A percentile compares a stretch with the other conserved stretches of the same genome.
Evolutionary conservation across 1,140 invertebrate genomes (phyloP).

Genomic region (Sitobion miscanthi): DNA sequence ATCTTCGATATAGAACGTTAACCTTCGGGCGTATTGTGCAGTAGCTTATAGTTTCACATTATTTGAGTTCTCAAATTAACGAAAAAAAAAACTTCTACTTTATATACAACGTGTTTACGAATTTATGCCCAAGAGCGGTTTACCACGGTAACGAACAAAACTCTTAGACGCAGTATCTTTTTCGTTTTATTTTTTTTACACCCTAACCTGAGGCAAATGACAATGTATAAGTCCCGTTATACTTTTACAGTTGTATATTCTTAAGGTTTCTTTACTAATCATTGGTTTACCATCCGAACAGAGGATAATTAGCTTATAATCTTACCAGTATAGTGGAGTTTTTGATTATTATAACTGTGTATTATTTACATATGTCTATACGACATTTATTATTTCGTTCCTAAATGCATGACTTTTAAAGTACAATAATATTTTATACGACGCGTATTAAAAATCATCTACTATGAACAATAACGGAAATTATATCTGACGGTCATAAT

Average conservation of each 20-base stretch:
- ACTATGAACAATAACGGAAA: not conserved
- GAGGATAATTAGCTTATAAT: not conserved
- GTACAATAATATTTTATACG: not conserved
- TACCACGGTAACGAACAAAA: not conserved
- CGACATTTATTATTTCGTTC: not conserved
- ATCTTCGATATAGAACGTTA: not conserved
- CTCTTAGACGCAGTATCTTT: not conserved
- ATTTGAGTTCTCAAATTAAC: not conserved
- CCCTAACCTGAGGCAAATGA: not conserved
- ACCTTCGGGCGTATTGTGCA: not conserved
- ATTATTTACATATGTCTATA: not conserved
- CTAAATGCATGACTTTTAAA: not conserved
- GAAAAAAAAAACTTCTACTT: not conserved
- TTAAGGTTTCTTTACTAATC: not conserved
- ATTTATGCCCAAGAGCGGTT: constrained; percentile 14
- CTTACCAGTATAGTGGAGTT: not conserved
- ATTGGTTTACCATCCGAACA: not conserved
- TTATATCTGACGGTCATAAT: not conserved
- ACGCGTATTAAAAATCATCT: not conserved
- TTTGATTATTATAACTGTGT: not conserved
- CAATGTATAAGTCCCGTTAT: not conserved
- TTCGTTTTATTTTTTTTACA: not conserved
- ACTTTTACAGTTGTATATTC: not conserved
- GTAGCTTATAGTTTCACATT: not conserved
- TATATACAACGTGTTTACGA: constrained; percentile 26